Percentiles rank a stretch among this genome's conserved stretches.
These are phyloP conservation scores for Perizoma affinitatum DNA, from an alignment of 2,888 invertebrate genomes.

Conservation along the genomic window DNA sequence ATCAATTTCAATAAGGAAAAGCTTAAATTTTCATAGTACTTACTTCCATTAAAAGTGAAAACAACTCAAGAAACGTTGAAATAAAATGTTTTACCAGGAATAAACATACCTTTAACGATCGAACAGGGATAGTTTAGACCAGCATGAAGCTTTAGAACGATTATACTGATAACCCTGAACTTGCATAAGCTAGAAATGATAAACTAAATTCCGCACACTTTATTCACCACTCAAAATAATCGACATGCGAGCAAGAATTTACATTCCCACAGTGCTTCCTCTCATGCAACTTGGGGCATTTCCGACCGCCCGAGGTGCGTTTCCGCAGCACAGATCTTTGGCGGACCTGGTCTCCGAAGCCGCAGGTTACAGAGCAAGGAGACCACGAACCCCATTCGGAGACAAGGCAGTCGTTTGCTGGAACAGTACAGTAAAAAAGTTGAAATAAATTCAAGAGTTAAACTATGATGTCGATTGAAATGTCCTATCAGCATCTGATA, in stretches of 20 bases:
- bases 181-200: no score
- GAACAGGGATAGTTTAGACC: no score
- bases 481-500: no score
- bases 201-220: neutral
- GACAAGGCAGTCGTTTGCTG: constrained; percentile 91
- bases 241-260: constrained; percentile 69
- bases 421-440: constrained; percentile 30
- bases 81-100: no score
- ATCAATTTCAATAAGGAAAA: no score
- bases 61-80: no score
- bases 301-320: constrained; percentile 88
- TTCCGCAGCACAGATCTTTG: constrained; percentile 88
- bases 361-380: constrained; percentile 93
- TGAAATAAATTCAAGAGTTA: no score
- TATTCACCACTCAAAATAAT: constrained; percentile 71
- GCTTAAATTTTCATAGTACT: no score
- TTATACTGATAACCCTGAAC: no score
- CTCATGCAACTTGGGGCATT: constrained; percentile 65
- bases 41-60: no score
- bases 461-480: neutral
- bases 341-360: constrained; percentile 93
- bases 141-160: no score
- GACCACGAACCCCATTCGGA: constrained; percentile 94
- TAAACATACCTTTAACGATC: no score
- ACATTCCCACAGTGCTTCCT: constrained; percentile 67